Percentiles rank a stretch among this genome's conserved stretches.
Conservation (phyloP, 2,113 vertebrate species). For the Gallinago jamesoni region DNA sequence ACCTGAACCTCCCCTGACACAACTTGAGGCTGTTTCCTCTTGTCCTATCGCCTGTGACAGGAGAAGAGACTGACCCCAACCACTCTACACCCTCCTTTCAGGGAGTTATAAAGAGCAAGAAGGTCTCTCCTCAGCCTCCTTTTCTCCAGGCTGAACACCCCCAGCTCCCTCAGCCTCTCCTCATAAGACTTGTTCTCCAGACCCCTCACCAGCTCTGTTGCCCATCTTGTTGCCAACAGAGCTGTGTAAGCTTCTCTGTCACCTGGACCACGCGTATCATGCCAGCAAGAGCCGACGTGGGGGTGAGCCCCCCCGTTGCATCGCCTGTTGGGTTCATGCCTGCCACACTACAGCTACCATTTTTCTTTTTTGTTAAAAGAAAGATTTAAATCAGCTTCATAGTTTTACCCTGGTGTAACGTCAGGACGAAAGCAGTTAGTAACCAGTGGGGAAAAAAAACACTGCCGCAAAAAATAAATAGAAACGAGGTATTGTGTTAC, state of each 20-base stretch:
- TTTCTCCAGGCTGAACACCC: no score
- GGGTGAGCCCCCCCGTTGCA: background rate
- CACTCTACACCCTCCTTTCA: no score
- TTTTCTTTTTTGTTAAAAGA: background rate
- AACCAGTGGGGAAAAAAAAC: background rate
- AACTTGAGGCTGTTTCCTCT: no score
- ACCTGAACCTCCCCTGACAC: no score
- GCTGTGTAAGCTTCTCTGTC: background rate
- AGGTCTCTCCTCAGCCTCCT: no score
- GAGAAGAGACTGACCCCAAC: no score
- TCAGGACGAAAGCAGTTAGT: background rate
- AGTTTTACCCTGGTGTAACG: background rate
- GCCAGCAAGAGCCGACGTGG: background rate
- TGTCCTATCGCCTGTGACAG: no score
- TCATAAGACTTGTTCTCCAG: no score
- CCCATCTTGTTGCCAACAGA: no score
- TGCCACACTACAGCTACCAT: background rate
- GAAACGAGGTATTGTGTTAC: background rate
- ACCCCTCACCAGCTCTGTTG: no score
- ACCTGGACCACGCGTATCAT: rapidly evolving
- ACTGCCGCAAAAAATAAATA: conserved; percentile 2
- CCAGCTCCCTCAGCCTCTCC: no score
- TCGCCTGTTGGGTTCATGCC: background rate
- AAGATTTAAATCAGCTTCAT: background rate
- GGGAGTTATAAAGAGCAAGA: no score